phyloP scores from a whole-genome alignment of 2,113 vertebrate genomes.

The Apeltes quadracus region DNA sequence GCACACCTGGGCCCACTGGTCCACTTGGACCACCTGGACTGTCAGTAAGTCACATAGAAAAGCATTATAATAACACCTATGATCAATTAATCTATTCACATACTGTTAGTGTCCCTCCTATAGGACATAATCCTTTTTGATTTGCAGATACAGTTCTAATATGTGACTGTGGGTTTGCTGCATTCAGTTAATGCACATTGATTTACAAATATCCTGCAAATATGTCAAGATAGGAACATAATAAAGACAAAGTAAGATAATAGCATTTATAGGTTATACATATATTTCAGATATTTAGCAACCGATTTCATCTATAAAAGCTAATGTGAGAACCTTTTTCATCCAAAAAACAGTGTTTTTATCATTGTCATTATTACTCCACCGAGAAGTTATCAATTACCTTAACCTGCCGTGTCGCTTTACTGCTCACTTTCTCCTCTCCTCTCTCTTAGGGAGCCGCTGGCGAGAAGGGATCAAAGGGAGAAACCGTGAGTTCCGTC shows the following conservation, averaged over 20 bases:
- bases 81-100: neutral
- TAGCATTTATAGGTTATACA: neutral
- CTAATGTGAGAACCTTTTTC: neutral
- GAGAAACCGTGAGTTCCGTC: slow-evolving; percentile 81
- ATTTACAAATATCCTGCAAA: neutral
- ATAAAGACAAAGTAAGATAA: neutral
- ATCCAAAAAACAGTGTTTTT: neutral
- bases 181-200: neutral
- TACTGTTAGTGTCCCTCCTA: neutral
- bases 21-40: slow-evolving; percentile 85
- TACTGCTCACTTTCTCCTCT: neutral
- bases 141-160: neutral
- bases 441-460: slow-evolving; percentile 79
- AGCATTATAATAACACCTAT: neutral
- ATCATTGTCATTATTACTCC: neutral
- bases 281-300: neutral
- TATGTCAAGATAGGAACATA: neutral
- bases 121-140: neutral
- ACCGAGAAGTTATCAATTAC: neutral
- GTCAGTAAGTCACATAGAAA: slow-evolving; percentile 81
- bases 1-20: slow-evolving; percentile 82
- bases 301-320: neutral
- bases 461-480: slow-evolving; percentile 91
- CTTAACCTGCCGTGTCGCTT: neutral
- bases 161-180: neutral